Conservation (phyloP, 2,888 invertebrate genomes). For the Disparrhopalites patrizii region DNA sequence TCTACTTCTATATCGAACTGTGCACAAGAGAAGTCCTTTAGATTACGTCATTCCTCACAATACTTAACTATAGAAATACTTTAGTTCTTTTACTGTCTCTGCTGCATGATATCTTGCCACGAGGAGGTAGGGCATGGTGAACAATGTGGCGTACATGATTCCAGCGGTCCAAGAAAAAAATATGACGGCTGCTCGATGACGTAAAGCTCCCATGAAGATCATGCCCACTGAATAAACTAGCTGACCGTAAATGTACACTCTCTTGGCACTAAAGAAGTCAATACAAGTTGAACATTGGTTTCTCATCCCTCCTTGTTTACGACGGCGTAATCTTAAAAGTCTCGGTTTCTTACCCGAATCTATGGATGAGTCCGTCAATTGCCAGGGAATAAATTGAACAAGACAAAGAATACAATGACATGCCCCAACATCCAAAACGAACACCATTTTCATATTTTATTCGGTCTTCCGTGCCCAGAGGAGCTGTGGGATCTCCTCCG, state of each 20-base stretch:
- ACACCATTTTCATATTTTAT: conserved; percentile 79
- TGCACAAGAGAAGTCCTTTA: neutral
- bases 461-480: conserved; percentile 50
- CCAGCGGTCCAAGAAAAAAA: conserved; percentile 91
- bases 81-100: conserved; percentile 66
- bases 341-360: conserved; percentile 54
- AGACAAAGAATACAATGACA: conserved; percentile 83
- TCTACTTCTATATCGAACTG: conserved; percentile 61
- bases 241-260: conserved; percentile 83
- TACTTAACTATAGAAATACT: neutral
- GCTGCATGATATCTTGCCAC: conserved; percentile 92
- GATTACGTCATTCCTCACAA: neutral
- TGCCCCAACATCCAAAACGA: conserved; percentile 92
- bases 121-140: conserved; percentile 93
- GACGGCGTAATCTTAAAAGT: neutral
- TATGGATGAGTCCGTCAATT: conserved; percentile 79
- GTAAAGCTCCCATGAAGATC: conserved; percentile 73
- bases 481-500: conserved; percentile 64
- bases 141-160: conserved; percentile 94
- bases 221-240: conserved; percentile 84
- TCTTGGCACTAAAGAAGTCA: conserved; percentile 64
- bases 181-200: conserved; percentile 73
- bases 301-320: neutral
- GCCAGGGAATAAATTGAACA: conserved; percentile 77
- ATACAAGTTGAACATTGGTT: neutral